These are phyloP conservation scores for Hyppa rectilinea DNA, from an alignment of 2,888 invertebrate species.

Conservation along the genomic window DNA sequence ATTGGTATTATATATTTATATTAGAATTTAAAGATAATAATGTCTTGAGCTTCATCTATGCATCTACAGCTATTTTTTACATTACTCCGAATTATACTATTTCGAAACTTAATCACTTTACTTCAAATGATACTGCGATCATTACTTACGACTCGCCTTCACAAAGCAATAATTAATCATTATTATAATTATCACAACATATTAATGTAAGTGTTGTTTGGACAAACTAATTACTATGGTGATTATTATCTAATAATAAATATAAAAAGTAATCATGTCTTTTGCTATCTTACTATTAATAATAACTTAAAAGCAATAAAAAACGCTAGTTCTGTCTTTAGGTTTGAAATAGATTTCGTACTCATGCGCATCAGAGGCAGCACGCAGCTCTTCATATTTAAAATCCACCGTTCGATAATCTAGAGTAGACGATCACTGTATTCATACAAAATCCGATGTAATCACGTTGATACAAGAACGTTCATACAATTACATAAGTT, in stretches of 20 bases:
- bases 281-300: constrained; percentile 77
- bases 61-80: constrained; percentile 75
- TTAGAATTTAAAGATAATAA: constrained; percentile 78
- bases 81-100: constrained; percentile 68
- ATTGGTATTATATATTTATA: constrained; percentile 68
- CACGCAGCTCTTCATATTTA: constrained; percentile 36
- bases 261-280: constrained; percentile 81
- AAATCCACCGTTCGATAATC: constrained; percentile 48
- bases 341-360: constrained; percentile 88
- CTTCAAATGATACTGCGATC: constrained; percentile 58
- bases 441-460: constrained; percentile 63
- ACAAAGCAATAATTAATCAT: constrained; percentile 70
- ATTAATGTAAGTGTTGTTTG: constrained; percentile 71
- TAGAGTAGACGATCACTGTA: constrained; percentile 47
- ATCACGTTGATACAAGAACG: constrained; percentile 68
- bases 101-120: constrained; percentile 59
- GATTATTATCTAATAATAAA: constrained; percentile 77
- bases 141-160: constrained; percentile 59
- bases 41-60: constrained; percentile 86
- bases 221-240: constrained; percentile 77
- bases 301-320: constrained; percentile 77
- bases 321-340: constrained; percentile 82
- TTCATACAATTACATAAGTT: constrained; percentile 77
- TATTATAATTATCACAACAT: constrained; percentile 80
- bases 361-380: constrained; percentile 47